Conservation (phyloP, 2,888 invertebrate species). For the Stenodera caucasica region DNA sequence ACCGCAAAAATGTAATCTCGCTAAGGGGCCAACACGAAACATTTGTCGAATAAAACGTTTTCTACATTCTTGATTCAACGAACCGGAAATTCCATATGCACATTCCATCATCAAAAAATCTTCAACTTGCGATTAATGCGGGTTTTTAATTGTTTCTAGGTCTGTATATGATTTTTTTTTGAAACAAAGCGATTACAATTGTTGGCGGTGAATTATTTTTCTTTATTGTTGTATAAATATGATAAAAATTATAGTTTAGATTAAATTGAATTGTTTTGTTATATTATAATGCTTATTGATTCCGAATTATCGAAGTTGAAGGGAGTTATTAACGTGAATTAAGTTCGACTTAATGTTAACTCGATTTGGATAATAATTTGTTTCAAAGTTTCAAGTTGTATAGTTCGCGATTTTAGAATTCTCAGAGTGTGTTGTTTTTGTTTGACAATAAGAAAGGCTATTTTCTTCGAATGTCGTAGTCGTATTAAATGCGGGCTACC, state of each 20-base stretch:
- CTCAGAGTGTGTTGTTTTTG: slow-evolving; percentile 44
- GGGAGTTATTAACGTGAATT: slow-evolving; percentile 28
- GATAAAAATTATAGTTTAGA: no score
- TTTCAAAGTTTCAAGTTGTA: slow-evolving; percentile 49
- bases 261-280: slow-evolving; percentile 16
- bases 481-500: slow-evolving; percentile 48
- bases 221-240: slow-evolving; percentile 23
- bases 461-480: slow-evolving; percentile 46
- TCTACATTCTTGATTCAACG: slow-evolving; percentile 52
- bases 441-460: slow-evolving; percentile 44
- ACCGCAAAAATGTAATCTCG: slow-evolving; percentile 49
- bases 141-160: slow-evolving; percentile 43
- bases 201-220: slow-evolving; percentile 17
- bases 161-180: slow-evolving; percentile 34
- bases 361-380: slow-evolving; percentile 42
- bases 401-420: slow-evolving; percentile 43
- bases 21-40: slow-evolving; percentile 43
- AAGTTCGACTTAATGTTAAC: slow-evolving; percentile 37
- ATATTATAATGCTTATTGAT: no score
- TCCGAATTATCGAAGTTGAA: slow-evolving; percentile 1
- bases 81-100: slow-evolving; percentile 53
- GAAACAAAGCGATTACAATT: slow-evolving; percentile 29
- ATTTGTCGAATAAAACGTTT: slow-evolving; percentile 52
- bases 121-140: slow-evolving; percentile 49
- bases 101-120: slow-evolving; percentile 52